These are phyloP conservation scores for Probaryconus sp. DNA, from an alignment of 1,140 invertebrate genomes.

Conservation along the genomic window DNA sequence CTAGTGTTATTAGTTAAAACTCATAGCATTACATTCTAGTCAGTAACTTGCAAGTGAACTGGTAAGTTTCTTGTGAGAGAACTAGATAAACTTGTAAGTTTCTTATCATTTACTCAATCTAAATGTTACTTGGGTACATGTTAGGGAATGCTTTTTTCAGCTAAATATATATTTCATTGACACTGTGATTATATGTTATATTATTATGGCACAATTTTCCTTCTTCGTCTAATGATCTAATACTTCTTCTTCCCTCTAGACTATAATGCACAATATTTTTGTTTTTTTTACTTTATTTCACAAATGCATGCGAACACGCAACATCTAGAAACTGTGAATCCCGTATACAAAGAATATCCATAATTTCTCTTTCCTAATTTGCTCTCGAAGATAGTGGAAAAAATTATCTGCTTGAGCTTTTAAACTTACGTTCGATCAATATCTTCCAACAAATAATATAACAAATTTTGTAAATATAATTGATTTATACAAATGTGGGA, in stretches of 20 bases:
- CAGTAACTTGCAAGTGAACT: no score
- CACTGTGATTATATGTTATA: slow-evolving; percentile 6
- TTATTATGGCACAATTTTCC: neutral
- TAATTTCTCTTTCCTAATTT: slow-evolving; percentile 6
- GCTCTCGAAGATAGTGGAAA: neutral
- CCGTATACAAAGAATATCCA: slow-evolving; percentile 10
- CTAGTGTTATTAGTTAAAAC: no score
- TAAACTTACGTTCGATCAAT: no score
- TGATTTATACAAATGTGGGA: no score
- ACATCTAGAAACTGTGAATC: slow-evolving; percentile 8
- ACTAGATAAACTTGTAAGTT: no score
- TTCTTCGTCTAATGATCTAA: slow-evolving; percentile 19
- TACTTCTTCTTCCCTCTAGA: neutral
- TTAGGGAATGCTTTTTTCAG: neutral
- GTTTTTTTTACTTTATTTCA: slow-evolving; percentile 9
- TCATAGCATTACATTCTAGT: no score
- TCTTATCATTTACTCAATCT: no score
- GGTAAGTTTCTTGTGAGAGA: no score
- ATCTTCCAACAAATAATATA: no score
- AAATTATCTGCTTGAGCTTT: no score
- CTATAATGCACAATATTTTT: slow-evolving; percentile 1
- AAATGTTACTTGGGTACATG: no score
- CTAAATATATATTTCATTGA: neutral
- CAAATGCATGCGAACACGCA: slow-evolving; percentile 36
- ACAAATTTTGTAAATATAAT: no score